Conservation (phyloP, 2,113 vertebrate genomes). For the Gyps fulvus region DNA sequence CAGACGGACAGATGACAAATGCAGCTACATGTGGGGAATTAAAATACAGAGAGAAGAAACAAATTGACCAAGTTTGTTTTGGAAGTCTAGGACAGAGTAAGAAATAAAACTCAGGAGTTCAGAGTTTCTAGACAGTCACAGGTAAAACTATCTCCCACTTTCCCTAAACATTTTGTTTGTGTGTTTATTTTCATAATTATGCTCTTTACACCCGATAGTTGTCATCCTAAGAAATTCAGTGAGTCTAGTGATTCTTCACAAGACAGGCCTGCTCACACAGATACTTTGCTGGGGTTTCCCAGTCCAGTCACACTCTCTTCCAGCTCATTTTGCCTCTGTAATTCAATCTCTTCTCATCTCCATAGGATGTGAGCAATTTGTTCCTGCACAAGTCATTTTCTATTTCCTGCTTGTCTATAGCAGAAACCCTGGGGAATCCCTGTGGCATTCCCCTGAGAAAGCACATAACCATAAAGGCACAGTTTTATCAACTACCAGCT, state of each 20-base stretch:
- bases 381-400: constrained; percentile 4
- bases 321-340: constrained; percentile 5
- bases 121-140: background rate
- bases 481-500: background rate
- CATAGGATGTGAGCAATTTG: constrained; percentile 42
- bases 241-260: background rate
- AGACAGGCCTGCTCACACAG: background rate
- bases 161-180: background rate
- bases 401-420: constrained; percentile 32
- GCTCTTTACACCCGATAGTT: background rate
- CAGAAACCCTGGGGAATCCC: constrained; percentile 29
- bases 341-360: constrained; percentile 13
- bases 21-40: background rate
- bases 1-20: background rate
- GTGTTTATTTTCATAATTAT: background rate
- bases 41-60: background rate
- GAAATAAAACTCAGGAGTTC: background rate
- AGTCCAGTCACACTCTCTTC: background rate
- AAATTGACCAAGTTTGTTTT: background rate
- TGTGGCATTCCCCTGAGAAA: constrained; percentile 16
- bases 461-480: background rate
- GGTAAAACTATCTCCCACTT: background rate
- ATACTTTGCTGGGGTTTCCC: constrained; percentile 15
- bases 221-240: background rate
- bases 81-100: background rate